phyloP scores from a whole-genome alignment of 2,888 invertebrate species.

The Sericinus montela region DNA sequence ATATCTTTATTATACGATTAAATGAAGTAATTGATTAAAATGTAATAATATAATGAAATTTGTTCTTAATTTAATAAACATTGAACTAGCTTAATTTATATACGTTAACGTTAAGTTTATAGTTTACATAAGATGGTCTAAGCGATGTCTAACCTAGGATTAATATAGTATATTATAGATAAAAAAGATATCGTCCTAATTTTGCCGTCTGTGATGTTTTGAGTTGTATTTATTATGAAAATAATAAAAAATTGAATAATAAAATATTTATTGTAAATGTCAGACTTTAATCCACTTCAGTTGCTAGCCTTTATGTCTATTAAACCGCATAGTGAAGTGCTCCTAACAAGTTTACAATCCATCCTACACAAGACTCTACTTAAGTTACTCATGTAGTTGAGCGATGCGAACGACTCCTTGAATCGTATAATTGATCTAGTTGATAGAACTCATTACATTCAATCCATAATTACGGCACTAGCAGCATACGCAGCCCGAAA shows the following conservation, averaged over 20 bases:
- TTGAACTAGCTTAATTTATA: no score
- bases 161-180: no score
- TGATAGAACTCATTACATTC: constrained; percentile 41
- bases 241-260: no score
- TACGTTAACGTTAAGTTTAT: no score
- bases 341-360: background rate
- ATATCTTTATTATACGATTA: constrained; percentile 28
- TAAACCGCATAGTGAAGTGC: background rate
- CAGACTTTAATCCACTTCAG: background rate
- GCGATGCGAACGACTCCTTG: constrained; percentile 23
- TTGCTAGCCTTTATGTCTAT: constrained; percentile 1
- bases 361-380: constrained; percentile 8
- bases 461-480: constrained; percentile 54
- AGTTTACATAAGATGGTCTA: no score
- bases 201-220: no score
- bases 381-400: constrained; percentile 2
- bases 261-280: no score
- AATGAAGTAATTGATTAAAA: constrained; percentile 16
- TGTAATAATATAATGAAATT: no score
- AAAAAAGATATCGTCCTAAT: no score
- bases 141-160: no score
- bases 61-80: no score
- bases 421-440: constrained; percentile 44
- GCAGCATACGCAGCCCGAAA: constrained; percentile 50
- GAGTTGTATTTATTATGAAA: no score